These are phyloP conservation scores for Bemisia tabaci DNA, from an alignment of 1,140 invertebrate genomes.

Conservation along the genomic window DNA sequence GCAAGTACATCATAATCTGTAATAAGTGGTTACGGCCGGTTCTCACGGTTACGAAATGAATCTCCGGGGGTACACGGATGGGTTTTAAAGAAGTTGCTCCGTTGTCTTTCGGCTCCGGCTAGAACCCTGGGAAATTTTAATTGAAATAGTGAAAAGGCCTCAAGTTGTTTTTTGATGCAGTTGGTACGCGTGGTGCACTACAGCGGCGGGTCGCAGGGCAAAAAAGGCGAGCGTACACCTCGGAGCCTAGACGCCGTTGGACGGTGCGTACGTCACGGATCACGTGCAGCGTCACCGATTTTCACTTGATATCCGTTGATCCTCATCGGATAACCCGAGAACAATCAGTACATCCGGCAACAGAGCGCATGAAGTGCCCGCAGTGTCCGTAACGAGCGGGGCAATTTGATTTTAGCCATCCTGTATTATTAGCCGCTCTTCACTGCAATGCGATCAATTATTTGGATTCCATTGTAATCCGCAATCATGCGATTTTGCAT, in stretches of 20 bases:
- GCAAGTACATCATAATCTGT: background rate
- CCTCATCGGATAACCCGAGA: too few species aligned
- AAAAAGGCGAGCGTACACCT: background rate
- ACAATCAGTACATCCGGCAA: too few species aligned
- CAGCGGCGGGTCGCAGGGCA: background rate
- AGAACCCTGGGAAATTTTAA: background rate
- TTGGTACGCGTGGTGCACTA: background rate
- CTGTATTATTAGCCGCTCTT: background rate
- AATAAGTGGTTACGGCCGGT: background rate
- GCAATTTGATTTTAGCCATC: background rate
- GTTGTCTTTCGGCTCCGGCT: too few species aligned
- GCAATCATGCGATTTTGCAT: background rate
- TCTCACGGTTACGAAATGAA: background rate
- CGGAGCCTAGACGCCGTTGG: background rate
- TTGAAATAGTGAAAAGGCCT: background rate
- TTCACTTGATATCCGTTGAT: background rate
- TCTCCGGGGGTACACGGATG: background rate
- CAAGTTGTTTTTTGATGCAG: background rate
- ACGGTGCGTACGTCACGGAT: background rate
- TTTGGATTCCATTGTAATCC: background rate
- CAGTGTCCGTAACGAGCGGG: background rate
- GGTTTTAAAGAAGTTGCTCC: background rate
- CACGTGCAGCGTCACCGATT: background rate
- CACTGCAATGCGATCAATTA: background rate
- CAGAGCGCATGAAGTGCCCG: too few species aligned